These are phyloP conservation scores for Acrobasis repandana DNA, from an alignment of 2,888 invertebrate species.

Conservation along the genomic window DNA sequence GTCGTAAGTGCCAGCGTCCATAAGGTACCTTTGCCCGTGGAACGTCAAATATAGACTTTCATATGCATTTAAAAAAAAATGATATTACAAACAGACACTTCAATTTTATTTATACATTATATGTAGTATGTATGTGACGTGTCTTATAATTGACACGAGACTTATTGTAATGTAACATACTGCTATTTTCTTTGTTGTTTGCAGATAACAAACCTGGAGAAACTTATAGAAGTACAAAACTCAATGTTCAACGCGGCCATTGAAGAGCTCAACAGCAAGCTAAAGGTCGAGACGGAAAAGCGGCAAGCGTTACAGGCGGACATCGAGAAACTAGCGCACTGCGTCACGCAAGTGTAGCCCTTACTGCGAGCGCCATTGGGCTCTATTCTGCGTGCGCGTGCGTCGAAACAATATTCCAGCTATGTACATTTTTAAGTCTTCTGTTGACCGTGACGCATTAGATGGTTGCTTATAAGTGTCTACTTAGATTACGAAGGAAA, in stretches of 20 bases:
- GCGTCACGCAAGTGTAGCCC: constrained; percentile 87
- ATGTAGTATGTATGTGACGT: no score
- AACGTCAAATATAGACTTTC: no score
- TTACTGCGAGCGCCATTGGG: constrained; percentile 35
- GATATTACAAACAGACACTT: no score
- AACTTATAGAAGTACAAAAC: constrained; percentile 82
- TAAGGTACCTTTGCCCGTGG: no score
- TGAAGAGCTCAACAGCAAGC: constrained; percentile 84
- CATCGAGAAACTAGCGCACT: constrained; percentile 87
- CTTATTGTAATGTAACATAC: no score
- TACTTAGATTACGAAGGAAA: not conserved
- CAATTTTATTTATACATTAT: no score
- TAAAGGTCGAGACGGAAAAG: constrained; percentile 85
- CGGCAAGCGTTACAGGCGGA: constrained; percentile 85
- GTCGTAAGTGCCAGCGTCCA: no score
- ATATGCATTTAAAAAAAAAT: no score
- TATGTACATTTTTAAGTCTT: constrained; percentile 39
- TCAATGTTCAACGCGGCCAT: constrained; percentile 83
- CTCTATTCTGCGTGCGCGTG: constrained; percentile 36
- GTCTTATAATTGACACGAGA: no score
- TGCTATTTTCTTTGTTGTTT: constrained; percentile 27
- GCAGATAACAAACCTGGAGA: constrained; percentile 83
- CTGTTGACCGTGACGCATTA: constrained; percentile 11
- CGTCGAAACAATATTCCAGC: constrained; percentile 45
- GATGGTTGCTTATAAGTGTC: not conserved